Evolutionary conservation across 2,888 invertebrate genomes (phyloP), one percentile per base, ranked within the genome.

Genomic region (Diadromus collaris): DNA sequence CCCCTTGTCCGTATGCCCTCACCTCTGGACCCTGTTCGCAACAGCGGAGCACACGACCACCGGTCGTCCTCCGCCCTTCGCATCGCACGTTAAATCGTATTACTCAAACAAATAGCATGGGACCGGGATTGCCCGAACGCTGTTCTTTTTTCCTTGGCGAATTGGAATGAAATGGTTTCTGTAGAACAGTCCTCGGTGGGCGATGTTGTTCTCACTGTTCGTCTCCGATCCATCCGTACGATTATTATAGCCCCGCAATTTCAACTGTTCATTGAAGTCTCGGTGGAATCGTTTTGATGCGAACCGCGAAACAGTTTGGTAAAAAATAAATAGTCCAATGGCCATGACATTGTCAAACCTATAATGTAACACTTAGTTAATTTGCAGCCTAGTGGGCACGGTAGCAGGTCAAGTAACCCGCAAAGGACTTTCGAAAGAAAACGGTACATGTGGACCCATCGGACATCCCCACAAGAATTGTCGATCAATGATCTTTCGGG

Each of bases 101-200:
- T 87, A 87, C 83, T 85, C 86, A 79, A 84, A 88, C 86, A 86
- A 87, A 89, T 89, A 86, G 86, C 86, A 85, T 86, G 85, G 83
- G 64, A 83, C 82, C 81, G 86, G 84, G 84, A 85, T 85, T 84
- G 82, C 81, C 58, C 82, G 70, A 83, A 83, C 82, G 86, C 85
- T 84, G n/a, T n/a, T 81, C 77, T 82, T 69, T 72, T 83, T 16
- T 38, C 78, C 74, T 77, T 78, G 73, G 75, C 56, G 68, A 78
- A 85, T 83, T 80, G 83, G 85, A 83, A 85, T 84, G 87, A 85
- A 84, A 88, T 88, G 85, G 87, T 88, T 86, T 85, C 80, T 61
- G 65, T 41, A 65, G 41, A 61, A 63, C 27, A 54, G 29, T 46
- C 54, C 27, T 61, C 29, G 51, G 34, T 65, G 48, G 48, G 21